These are phyloP conservation scores for Apeira syringaria DNA, from an alignment of 2,888 invertebrate species.

Conservation along the genomic window DNA sequence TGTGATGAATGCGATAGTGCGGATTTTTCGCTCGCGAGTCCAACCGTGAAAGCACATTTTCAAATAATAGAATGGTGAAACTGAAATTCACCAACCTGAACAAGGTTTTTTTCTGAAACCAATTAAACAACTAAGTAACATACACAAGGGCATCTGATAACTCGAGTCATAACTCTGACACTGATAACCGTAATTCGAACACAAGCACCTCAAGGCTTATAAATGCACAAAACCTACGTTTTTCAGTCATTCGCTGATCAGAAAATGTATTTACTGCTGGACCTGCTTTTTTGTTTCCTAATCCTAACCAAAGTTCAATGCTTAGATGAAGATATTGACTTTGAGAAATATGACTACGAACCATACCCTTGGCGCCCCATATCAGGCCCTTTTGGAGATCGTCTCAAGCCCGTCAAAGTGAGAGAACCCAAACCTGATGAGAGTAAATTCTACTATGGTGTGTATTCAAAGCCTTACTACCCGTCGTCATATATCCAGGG, in stretches of 20 bases:
- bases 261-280: conserved; percentile 24
- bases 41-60: no score
- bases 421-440: conserved; percentile 46
- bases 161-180: conserved; percentile 21
- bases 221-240: conserved; percentile 8
- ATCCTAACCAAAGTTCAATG: conserved; percentile 19
- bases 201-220: conserved; percentile 18
- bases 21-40: no score
- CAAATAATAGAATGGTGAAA: no score
- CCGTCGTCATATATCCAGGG: conserved; percentile 31
- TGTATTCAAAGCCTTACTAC: conserved; percentile 33
- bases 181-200: conserved; percentile 44
- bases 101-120: conserved; percentile 6
- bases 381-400: conserved; percentile 38
- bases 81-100: conserved; percentile 3
- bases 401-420: conserved; percentile 42
- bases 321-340: conserved; percentile 10
- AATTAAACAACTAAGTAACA: conserved; percentile 23
- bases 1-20: no score
- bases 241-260: conserved; percentile 8
- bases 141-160: conserved; percentile 29
- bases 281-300: conserved; percentile 14
- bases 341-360: conserved; percentile 23
- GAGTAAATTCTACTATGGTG: conserved; percentile 43
- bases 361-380: conserved; percentile 45